These are phyloP conservation scores for Hirtodrosophila cameraria DNA, from an alignment of 2,888 invertebrate species.

Conservation along the genomic window DNA sequence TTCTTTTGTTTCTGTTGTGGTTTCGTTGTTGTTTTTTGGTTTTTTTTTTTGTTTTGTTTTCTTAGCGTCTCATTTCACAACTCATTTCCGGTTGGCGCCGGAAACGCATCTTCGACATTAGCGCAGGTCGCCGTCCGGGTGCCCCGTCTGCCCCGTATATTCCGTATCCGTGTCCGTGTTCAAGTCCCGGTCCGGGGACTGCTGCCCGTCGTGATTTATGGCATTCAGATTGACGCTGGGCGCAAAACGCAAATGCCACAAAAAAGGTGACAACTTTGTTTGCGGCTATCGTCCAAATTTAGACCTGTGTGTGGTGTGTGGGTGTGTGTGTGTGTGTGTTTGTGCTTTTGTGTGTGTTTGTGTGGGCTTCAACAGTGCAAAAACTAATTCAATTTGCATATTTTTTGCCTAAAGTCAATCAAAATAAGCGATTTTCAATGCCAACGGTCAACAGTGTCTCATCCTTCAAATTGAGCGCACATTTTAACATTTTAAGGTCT, in stretches of 20 bases:
- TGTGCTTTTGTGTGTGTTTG: background rate
- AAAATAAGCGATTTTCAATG: conserved; percentile 46
- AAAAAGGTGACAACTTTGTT: conserved; percentile 58
- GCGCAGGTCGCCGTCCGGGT: conserved; percentile 42
- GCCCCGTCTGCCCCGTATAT: no score
- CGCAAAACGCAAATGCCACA: conserved; percentile 38
- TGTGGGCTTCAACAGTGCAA: conserved; percentile 15
- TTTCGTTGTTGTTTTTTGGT: background rate
- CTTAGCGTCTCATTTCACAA: conserved; percentile 62
- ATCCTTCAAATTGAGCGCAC: conserved; percentile 8
- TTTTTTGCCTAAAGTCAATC: conserved; percentile 51
- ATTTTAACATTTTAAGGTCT: no score
- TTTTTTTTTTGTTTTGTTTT: conserved; percentile 26
- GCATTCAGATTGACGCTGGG: conserved; percentile 55
- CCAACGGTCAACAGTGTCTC: conserved; percentile 19
- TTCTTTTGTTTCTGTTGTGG: conserved; percentile 14
- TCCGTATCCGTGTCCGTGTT: background rate
- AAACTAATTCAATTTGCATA: conserved; percentile 56
- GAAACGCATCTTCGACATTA: conserved; percentile 67
- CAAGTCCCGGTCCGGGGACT: background rate
- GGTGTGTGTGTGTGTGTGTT: background rate
- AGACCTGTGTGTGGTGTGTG: conserved; percentile 13
- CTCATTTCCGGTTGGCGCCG: conserved; percentile 65
- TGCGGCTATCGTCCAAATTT: conserved; percentile 27
- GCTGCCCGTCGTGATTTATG: conserved; percentile 47